A percentile compares a stretch with the other conserved stretches of the same genome.
Conservation (phyloP, 2,113 vertebrate species). For the Istiophorus platypterus region DNA sequence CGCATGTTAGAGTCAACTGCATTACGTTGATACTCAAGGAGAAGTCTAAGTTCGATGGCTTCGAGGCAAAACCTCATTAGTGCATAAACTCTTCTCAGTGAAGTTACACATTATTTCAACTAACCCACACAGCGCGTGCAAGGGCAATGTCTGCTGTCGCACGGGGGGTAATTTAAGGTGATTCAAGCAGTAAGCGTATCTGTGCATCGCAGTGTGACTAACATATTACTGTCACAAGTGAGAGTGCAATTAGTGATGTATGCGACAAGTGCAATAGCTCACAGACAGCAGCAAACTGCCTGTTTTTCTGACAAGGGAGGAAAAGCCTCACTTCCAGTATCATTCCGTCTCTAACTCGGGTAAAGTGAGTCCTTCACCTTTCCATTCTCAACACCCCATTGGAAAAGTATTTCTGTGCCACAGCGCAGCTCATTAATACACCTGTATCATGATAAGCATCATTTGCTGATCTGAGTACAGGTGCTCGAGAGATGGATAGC, state of each 20-base stretch:
- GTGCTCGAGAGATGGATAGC: conserved; percentile 41
- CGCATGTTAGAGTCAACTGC: too few relatives aligned
- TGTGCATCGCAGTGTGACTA: too few relatives aligned
- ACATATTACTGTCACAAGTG: neutral
- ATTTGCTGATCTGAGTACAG: conserved; percentile 56
- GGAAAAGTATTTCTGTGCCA: conserved; percentile 32
- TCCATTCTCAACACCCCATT: conserved; percentile 60
- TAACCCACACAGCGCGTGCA: too few relatives aligned
- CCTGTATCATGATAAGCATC: conserved; percentile 50
- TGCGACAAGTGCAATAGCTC: neutral
- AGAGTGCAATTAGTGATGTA: neutral
- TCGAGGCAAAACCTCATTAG: too few relatives aligned
- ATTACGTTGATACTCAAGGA: too few relatives aligned
- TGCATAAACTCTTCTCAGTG: neutral
- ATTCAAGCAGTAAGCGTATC: too few relatives aligned
- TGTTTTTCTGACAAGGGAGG: conserved; percentile 6
- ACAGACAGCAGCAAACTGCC: neutral
- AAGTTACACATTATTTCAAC: neutral
- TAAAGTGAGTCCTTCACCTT: conserved; percentile 42
- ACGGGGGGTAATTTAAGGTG: neutral
- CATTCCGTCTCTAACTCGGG: neutral
- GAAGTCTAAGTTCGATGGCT: too few relatives aligned
- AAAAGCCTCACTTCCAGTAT: neutral
- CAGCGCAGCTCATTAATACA: conserved; percentile 54
- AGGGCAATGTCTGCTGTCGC: neutral